These are phyloP conservation scores for Ctenopoma kingsleyae DNA, from an alignment of 2,797 vertebrate species.

Conservation along the genomic window DNA sequence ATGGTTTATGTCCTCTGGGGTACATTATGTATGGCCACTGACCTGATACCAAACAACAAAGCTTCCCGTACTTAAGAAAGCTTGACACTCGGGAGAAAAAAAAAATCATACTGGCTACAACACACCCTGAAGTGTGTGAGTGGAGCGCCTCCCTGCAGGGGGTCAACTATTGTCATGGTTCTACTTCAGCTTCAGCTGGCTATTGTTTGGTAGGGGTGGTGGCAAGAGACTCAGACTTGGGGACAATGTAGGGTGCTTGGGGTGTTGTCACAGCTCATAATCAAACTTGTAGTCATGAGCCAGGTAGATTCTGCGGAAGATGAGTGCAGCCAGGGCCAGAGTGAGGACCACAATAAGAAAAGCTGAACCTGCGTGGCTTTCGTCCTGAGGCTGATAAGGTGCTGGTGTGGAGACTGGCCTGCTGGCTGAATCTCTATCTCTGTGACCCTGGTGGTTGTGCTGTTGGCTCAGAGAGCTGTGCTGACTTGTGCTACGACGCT, in stretches of 20 bases:
- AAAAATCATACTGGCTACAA: conserved; percentile 64
- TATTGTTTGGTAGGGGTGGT: conserved; percentile 19
- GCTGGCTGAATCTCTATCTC: conserved; percentile 62
- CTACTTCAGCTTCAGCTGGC: conserved; percentile 30
- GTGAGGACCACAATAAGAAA: conserved; percentile 93
- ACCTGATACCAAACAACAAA: conserved; percentile 43
- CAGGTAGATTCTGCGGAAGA: conserved; percentile 95
- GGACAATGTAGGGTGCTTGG: not conserved
- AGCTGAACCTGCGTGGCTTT: conserved; percentile 86
- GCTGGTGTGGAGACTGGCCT: conserved; percentile 81
- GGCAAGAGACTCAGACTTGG: too few species aligned
- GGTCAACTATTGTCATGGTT: conserved; percentile 6
- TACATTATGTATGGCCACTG: conserved; percentile 8
- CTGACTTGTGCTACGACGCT: conserved; percentile 79
- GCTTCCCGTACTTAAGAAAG: conserved; percentile 50
- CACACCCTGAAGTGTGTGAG: conserved; percentile 31
- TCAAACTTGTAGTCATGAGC: conserved; percentile 94
- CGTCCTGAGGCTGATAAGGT: conserved; percentile 79
- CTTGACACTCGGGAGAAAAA: conserved; percentile 21
- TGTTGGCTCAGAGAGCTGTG: conserved; percentile 79
- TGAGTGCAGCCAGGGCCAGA: conserved; percentile 92
- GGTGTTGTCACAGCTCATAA: conserved; percentile 90
- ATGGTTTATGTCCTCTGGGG: too few species aligned
- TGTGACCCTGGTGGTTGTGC: conserved; percentile 82
- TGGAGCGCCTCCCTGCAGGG: conserved; percentile 37